Base-by-base conservation (phyloP, 2,113 vertebrate genomes). In the Catagonus wagneri region DNA sequence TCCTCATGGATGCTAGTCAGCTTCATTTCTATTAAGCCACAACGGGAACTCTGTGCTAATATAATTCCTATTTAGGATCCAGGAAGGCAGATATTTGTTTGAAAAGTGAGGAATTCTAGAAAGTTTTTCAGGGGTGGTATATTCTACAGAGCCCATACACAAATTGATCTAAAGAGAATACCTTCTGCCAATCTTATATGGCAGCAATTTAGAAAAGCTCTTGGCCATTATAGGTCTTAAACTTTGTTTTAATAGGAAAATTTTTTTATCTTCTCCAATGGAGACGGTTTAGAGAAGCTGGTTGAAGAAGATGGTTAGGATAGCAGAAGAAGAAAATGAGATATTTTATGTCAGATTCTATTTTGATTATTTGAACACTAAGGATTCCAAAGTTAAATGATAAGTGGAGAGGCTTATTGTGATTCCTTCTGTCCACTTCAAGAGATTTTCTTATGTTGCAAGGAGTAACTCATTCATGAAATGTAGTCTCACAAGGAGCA, bases 101-200 rank as follows among this genome's bases (percentile, higher is more conserved):
- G 83, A 68, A 5, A 79, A 94, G 27, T 88, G 80, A 96, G 32
- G 16, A 86, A 78, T 75, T 76, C 89, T 86, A 87, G 36, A 91
- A 44, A 56, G 20, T 79, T 74, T 16, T 93, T 69, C 81, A 92
- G 17, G 29, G 52, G 54, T 36, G 39, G 9, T 52, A 54, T 7
- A 79, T 1, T 84, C 32, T 19, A 66, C 17, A 4, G 68, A 93
- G 72, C 20, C 36, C 58, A 60, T 61, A 97, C 84, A 65, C 36
- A 90, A 4, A 50, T 80, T 80, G 74, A 34, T 8, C 74, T 96
- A 81, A 93, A 78, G 80, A 27, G 12, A 83, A 91, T n/a, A 79
- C 44, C 50, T 60, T 71, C 78, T 92, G 25, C 17, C 79, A 75
- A 15, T 84, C 23, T 52, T 56, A 27, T 52, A n/a, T 44, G 72